Conservation (phyloP, 2,113 vertebrate species). For the Arenaria interpres region DNA sequence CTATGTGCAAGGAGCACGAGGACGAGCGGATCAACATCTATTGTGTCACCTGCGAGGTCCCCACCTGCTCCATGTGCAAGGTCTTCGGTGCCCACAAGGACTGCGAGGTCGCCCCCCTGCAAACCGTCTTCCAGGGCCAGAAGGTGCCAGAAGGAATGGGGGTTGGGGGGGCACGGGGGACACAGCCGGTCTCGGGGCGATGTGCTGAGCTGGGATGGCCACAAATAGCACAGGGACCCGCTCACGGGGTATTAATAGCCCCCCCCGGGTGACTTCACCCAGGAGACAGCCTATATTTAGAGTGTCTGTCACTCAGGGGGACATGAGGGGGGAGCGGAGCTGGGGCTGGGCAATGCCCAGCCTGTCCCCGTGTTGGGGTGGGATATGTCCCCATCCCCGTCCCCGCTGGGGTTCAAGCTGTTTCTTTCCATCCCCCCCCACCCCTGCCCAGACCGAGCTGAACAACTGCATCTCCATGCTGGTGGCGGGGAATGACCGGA, state of each 20-base stretch:
- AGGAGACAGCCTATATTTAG: slow-evolving; percentile 73
- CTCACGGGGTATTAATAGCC: slow-evolving; percentile 50
- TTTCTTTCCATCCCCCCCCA: background rate
- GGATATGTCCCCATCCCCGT: background rate
- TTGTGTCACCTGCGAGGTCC: slow-evolving; percentile 88
- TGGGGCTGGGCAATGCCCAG: background rate
- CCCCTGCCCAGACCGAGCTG: slow-evolving; percentile 75
- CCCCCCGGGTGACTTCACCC: background rate
- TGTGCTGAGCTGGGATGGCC: slow-evolving; percentile 57
- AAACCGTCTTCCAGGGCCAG: slow-evolving; percentile 85
- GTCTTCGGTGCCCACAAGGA: slow-evolving; percentile 94
- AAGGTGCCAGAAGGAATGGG: slow-evolving; percentile 68
- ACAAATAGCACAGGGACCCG: slow-evolving; percentile 23
- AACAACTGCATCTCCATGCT: slow-evolving; percentile 84
- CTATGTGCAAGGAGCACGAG: slow-evolving; percentile 93
- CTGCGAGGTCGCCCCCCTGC: slow-evolving; percentile 91
- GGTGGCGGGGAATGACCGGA: slow-evolving; percentile 79
- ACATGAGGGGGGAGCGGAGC: background rate
- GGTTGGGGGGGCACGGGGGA: background rate
- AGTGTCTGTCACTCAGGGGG: background rate
- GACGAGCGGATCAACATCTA: slow-evolving; percentile 98
- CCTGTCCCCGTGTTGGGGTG: accelerated
- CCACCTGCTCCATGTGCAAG: slow-evolving; percentile 97
- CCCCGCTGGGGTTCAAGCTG: background rate
- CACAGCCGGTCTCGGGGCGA: background rate